Evolutionary conservation across 2,797 vertebrate genomes (phyloP).

Genomic region (Sebastes cheni): DNA sequence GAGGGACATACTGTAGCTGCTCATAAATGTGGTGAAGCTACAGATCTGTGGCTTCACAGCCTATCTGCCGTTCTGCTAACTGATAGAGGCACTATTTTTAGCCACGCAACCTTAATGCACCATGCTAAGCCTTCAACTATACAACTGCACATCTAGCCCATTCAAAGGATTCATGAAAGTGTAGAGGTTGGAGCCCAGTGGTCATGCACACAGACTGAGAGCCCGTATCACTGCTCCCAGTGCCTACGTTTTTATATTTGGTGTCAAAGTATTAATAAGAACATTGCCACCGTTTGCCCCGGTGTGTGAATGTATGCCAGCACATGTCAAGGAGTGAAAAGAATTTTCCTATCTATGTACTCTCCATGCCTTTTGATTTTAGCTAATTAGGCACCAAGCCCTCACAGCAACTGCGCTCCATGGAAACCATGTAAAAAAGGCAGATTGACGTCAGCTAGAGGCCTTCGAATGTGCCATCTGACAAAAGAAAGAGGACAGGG

Average conservation of each 20-base stretch:
- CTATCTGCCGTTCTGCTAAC: constrained; percentile 62
- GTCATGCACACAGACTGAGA: constrained; percentile 55
- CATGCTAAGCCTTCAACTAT: constrained; percentile 65
- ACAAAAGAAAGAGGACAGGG: constrained; percentile 64
- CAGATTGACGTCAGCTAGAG: constrained; percentile 73
- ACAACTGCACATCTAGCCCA: constrained; percentile 65
- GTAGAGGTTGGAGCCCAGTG: constrained; percentile 53
- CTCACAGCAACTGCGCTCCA: constrained; percentile 73
- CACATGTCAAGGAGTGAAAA: constrained; percentile 65
- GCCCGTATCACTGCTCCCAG: constrained; percentile 33
- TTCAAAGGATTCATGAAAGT: constrained; percentile 73
- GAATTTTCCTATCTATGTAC: constrained; percentile 55
- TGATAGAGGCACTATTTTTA: constrained; percentile 77
- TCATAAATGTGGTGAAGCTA: constrained; percentile 42
- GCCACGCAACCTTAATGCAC: constrained; percentile 69
- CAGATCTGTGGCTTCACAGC: constrained; percentile 51
- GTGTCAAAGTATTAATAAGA: constrained; percentile 67
- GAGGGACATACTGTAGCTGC: constrained; percentile 10
- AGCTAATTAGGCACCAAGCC: constrained; percentile 68
- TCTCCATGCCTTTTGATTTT: constrained; percentile 58
- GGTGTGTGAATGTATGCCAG: constrained; percentile 48
- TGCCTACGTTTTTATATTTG: constrained; percentile 38
- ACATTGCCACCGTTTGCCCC: constrained; percentile 26
- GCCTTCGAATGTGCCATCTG: constrained; percentile 69
- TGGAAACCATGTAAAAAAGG: constrained; percentile 70